These are phyloP conservation scores for Piprites chloris DNA, from an alignment of 2,113 vertebrate species.

Conservation along the genomic window DNA sequence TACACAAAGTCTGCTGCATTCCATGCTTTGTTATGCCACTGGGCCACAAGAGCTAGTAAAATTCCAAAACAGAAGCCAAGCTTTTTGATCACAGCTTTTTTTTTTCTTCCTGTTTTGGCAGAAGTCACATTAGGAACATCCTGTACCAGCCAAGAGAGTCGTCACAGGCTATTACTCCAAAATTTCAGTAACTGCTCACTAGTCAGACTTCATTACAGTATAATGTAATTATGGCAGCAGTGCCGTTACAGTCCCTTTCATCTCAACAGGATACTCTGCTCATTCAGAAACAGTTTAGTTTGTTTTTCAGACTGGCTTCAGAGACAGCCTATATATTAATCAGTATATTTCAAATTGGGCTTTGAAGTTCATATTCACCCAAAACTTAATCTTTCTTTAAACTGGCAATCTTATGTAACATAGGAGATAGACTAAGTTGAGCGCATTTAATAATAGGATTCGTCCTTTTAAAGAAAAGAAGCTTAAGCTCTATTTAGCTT, in stretches of 20 bases:
- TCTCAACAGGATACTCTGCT: not conserved
- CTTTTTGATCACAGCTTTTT: constrained; percentile 20
- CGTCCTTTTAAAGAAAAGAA: not conserved
- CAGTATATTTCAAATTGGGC: not conserved
- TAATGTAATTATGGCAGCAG: not conserved
- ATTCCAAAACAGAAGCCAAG: constrained; percentile 50
- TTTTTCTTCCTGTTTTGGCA: constrained; percentile 50
- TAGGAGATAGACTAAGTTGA: not conserved
- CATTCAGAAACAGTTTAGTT: not conserved
- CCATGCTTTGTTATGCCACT: constrained; percentile 16
- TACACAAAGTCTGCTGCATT: constrained; percentile 23
- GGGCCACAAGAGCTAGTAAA: constrained; percentile 38
- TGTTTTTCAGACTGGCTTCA: not conserved
- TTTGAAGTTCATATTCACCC: not conserved
- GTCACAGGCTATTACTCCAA: not conserved
- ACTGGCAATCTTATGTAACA: not conserved
- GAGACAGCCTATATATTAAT: not conserved
- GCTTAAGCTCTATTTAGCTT: not conserved
- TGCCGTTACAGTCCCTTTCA: not conserved
- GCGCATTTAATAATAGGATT: not conserved
- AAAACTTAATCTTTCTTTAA: not conserved
- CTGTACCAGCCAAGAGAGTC: constrained; percentile 29
- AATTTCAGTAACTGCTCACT: not conserved
- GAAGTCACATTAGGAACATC: constrained; percentile 43
- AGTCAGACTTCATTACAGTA: not conserved